These are phyloP conservation scores for Drosophila prolongata DNA, from an alignment of 2,888 invertebrate species.

Conservation along the genomic window DNA sequence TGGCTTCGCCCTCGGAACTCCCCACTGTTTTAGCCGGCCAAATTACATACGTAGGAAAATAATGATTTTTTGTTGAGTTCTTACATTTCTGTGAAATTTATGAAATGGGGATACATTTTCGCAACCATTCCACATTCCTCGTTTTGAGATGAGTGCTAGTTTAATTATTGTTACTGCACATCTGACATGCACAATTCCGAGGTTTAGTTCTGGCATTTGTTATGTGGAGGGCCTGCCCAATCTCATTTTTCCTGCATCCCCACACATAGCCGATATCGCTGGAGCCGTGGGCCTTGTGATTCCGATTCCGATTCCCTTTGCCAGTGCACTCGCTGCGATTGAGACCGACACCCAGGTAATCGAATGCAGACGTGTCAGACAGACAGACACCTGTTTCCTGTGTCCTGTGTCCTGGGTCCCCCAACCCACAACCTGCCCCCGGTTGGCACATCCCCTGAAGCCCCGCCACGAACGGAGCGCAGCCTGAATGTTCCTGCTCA, in stretches of 20 bases:
- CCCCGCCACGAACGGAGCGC: background rate
- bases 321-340: constrained; percentile 1
- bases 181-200: too few relatives aligned
- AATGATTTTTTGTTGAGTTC: too few relatives aligned
- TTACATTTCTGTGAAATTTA: too few relatives aligned
- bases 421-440: background rate
- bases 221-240: background rate
- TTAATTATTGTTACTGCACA: too few relatives aligned
- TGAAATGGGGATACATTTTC: too few relatives aligned
- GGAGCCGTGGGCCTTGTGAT: background rate
- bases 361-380: constrained; percentile 35
- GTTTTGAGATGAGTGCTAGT: too few relatives aligned
- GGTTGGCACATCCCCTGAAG: background rate
- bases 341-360: constrained; percentile 18
- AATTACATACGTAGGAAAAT: too few relatives aligned
- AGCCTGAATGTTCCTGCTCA: constrained; percentile 31
- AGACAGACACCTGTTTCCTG: constrained; percentile 34
- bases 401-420: constrained; percentile 5
- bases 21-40: background rate
- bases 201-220: too few relatives aligned
- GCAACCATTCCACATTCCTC: too few relatives aligned
- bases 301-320: background rate
- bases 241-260: constrained; percentile 1
- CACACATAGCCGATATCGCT: background rate
- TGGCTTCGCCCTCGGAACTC: background rate